These are phyloP conservation scores for Pachliopta kotzebuea DNA, from an alignment of 2,888 invertebrate genomes.

Conservation along the genomic window DNA sequence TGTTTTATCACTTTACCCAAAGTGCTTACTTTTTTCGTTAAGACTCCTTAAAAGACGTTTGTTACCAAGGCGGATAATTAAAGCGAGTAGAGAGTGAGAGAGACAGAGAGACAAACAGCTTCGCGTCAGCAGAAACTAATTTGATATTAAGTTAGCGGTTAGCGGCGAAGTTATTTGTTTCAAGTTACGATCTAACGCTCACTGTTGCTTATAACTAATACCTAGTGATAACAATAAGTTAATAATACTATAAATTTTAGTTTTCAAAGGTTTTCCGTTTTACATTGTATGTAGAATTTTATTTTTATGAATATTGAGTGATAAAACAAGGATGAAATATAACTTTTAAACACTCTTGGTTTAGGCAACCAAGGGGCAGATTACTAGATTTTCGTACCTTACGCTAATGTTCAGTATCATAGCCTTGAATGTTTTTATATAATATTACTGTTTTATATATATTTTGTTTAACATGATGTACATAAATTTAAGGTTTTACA, in stretches of 20 bases:
- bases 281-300: too few relatives aligned
- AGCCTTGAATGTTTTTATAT: not conserved
- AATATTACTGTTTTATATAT: not conserved
- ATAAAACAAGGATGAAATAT: too few relatives aligned
- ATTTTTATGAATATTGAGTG: too few relatives aligned
- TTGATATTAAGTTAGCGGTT: slow-evolving; percentile 64
- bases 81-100: slow-evolving; percentile 53
- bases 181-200: slow-evolving; percentile 17
- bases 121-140: slow-evolving; percentile 66
- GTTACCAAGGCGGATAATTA: slow-evolving; percentile 63
- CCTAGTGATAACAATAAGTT: not conserved
- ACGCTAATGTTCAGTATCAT: too few relatives aligned
- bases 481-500: not conserved
- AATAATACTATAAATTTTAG: not conserved
- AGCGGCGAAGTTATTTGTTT: slow-evolving; percentile 60
- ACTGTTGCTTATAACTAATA: slow-evolving; percentile 4
- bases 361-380: too few relatives aligned
- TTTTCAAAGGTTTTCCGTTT: not conserved
- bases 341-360: too few relatives aligned
- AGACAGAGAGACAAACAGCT: too few relatives aligned
- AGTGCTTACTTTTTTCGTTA: slow-evolving; percentile 15
- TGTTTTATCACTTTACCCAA: not conserved
- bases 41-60: slow-evolving; percentile 37
- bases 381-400: too few relatives aligned
- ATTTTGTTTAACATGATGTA: not conserved